phyloP scores from a whole-genome alignment of 1,140 invertebrate genomes.

The Hormaphis cornu region DNA sequence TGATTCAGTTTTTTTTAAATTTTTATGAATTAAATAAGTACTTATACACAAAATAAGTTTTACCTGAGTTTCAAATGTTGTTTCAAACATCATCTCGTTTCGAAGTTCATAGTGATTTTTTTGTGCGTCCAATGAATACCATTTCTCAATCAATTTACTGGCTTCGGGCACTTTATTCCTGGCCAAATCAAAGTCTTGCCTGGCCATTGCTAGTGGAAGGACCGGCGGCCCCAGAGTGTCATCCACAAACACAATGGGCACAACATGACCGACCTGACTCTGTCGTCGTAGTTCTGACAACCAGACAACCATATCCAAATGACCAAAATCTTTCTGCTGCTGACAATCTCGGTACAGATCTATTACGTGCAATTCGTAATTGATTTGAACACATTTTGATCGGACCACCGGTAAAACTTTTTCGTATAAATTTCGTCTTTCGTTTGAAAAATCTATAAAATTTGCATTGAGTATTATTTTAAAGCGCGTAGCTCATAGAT shows the following conservation, averaged over 20 bases:
- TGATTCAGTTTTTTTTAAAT: too few species aligned
- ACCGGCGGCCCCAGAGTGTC: conserved; percentile 64
- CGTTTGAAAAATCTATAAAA: conserved; percentile 53
- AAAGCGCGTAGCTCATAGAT: not conserved
- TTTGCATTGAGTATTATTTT: conserved; percentile 22
- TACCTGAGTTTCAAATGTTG: not conserved
- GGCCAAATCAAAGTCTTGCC: conserved; percentile 63
- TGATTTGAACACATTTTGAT: conserved; percentile 49
- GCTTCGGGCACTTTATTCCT: conserved; percentile 51
- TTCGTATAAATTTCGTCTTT: conserved; percentile 55
- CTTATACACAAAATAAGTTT: too few species aligned
- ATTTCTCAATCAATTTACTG: conserved; percentile 53
- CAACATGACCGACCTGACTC: conserved; percentile 55
- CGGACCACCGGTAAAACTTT: conserved; percentile 54
- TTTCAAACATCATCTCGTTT: not conserved
- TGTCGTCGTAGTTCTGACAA: conserved; percentile 60
- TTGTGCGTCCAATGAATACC: conserved; percentile 53
- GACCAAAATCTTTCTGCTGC: conserved; percentile 56
- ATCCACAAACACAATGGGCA: conserved; percentile 64
- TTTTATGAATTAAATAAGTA: too few species aligned
- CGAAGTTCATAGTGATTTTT: not conserved
- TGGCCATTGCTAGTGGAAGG: conserved; percentile 63
- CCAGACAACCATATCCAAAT: conserved; percentile 63
- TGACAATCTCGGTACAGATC: conserved; percentile 60
- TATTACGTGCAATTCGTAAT: conserved; percentile 59